Percentiles rank a stretch among this genome's conserved stretches.
These are phyloP conservation scores for Hippasteria phrygiana DNA, from an alignment of 53 echinoderm and acorn worm species.

Conservation along the genomic window DNA sequence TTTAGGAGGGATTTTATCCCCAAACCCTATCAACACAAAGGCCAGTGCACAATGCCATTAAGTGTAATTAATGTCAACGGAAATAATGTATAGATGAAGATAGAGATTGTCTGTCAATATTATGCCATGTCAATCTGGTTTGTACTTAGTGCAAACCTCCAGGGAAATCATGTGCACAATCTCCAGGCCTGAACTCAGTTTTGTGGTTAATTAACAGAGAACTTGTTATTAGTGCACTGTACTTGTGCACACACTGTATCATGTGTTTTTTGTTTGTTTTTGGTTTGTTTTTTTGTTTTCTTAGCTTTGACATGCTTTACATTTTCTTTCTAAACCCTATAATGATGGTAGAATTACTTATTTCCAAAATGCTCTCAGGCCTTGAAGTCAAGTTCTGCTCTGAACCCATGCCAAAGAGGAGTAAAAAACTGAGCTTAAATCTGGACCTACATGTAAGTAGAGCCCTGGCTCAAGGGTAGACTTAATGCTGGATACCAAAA, in stretches of 20 bases:
- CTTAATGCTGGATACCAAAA: no score
- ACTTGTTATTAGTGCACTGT: conserved; percentile 40
- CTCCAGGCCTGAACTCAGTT: neutral
- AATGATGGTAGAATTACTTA: no score
- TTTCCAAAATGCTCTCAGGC: no score
- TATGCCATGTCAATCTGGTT: conserved; percentile 1
- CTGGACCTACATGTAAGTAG: no score
- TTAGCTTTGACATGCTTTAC: no score
- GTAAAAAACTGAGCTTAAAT: no score
- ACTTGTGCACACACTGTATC: neutral
- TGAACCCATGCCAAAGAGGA: no score
- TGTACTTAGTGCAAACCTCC: neutral
- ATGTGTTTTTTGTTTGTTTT: neutral
- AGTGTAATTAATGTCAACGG: conserved; percentile 48
- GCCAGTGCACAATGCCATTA: conserved; percentile 27
- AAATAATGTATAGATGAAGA: conserved; percentile 19
- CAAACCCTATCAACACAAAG: conserved; percentile 20
- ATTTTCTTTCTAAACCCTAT: no score
- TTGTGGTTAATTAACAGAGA: conserved; percentile 19
- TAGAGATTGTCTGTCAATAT: conserved; percentile 8
- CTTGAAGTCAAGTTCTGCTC: no score
- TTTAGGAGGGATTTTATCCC: conserved; percentile 13
- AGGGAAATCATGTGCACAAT: conserved; percentile 17
- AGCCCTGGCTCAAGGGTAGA: no score
- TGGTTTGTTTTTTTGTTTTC: neutral